These are phyloP conservation scores for Pollenia griseotomentosa DNA, from an alignment of 2,888 invertebrate genomes.

Conservation along the genomic window DNA sequence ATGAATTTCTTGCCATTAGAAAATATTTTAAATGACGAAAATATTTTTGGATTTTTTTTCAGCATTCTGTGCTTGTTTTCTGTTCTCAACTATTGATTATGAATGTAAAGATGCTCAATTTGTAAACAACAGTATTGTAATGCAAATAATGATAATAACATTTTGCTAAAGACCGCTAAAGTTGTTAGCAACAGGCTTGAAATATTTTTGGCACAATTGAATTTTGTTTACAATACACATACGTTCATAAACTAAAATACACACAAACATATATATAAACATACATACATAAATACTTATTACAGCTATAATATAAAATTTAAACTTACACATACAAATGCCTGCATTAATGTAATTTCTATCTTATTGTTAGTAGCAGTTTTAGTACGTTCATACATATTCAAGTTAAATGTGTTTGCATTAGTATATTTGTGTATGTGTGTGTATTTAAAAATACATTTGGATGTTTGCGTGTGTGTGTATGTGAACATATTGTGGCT, in stretches of 20 bases:
- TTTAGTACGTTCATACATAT: background rate
- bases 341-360: conserved; percentile 53
- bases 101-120: conserved; percentile 37
- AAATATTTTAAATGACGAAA: background rate
- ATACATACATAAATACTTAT: background rate
- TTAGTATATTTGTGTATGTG: background rate
- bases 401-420: background rate
- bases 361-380: conserved; percentile 49
- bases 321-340: conserved; percentile 4
- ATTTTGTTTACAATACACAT: conserved; percentile 38
- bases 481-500: too few relatives aligned
- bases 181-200: conserved; percentile 67
- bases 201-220: conserved; percentile 53
- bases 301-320: too few relatives aligned
- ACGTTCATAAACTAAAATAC: conserved; percentile 3
- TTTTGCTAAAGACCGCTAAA: conserved; percentile 65
- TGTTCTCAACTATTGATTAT: background rate
- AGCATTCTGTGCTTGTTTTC: background rate
- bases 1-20: too few relatives aligned
- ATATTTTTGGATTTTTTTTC: background rate
- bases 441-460: too few relatives aligned
- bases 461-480: too few relatives aligned
- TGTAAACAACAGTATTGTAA: conserved; percentile 54
- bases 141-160: conserved; percentile 60
- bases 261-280: background rate